phyloP scores from a whole-genome alignment of 2,797 vertebrate genomes.

The Clarias laeviceps region DNA sequence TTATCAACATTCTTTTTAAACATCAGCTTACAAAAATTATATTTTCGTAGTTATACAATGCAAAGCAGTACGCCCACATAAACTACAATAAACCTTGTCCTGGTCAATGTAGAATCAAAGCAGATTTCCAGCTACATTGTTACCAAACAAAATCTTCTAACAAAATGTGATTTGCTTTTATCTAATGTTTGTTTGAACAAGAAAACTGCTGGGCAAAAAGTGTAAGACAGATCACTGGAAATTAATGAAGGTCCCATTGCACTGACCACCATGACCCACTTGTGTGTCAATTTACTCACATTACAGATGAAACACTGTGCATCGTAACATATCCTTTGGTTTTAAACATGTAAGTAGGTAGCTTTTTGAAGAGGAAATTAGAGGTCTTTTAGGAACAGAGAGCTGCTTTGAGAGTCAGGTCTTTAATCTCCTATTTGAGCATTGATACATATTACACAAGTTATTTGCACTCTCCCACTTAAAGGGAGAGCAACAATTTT shows the following conservation, averaged over 20 bases:
- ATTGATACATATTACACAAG: conserved; percentile 52
- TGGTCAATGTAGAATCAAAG: conserved; percentile 74
- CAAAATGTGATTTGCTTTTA: conserved; percentile 70
- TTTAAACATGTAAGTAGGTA: conserved; percentile 66
- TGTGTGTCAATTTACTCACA: conserved; percentile 54
- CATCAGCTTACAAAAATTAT: conserved; percentile 44
- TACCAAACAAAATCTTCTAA: conserved; percentile 68
- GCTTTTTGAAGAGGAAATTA: conserved; percentile 77
- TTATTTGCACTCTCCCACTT: conserved; percentile 30
- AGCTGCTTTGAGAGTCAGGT: conserved; percentile 72
- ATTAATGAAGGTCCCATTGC: conserved; percentile 63
- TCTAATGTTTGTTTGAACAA: conserved; percentile 75
- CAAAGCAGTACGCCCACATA: conserved; percentile 36
- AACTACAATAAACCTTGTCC: conserved; percentile 30
- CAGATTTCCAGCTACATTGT: conserved; percentile 71
- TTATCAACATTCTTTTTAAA: conserved; percentile 73
- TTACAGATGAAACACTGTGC: conserved; percentile 64
- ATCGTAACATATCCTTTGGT: conserved; percentile 78
- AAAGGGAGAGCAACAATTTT: conserved; percentile 10
- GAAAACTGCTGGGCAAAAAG: conserved; percentile 70
- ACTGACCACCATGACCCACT: conserved; percentile 59
- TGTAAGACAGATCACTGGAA: conserved; percentile 72
- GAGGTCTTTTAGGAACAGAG: conserved; percentile 61
- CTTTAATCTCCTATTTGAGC: conserved; percentile 77
- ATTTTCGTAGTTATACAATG: conserved; percentile 33